Percentiles rank a stretch among this genome's conserved stretches.
Evolutionary conservation across 2,797 vertebrate species (phyloP).

Genomic region (Gymnocypris eckloni): DNA sequence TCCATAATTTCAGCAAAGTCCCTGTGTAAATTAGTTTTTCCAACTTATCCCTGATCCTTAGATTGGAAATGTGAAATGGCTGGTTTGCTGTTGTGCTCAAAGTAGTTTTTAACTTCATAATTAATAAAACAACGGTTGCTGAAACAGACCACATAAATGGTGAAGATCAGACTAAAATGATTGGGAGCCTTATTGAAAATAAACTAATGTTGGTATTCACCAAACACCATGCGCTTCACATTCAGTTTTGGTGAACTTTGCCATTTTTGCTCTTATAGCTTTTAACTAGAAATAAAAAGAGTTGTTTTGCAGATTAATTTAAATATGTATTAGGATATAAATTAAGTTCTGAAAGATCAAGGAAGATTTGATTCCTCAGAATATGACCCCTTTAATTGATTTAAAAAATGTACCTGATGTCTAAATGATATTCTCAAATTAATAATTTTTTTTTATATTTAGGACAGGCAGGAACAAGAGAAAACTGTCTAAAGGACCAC

Average conservation of each 20-base stretch:
- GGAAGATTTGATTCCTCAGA: neutral
- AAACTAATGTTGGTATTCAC: neutral
- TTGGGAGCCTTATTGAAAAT: neutral
- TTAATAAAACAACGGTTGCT: neutral
- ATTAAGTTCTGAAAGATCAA: neutral
- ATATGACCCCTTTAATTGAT: neutral
- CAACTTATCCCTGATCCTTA: neutral
- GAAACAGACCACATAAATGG: neutral
- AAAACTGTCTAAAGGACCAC: slow-evolving; percentile 25
- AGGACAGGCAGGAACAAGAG: neutral
- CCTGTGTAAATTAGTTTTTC: neutral
- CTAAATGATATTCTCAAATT: neutral
- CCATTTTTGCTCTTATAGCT: neutral
- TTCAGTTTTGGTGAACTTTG: neutral
- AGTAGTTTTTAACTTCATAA: neutral
- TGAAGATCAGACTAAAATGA: neutral
- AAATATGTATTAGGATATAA: neutral
- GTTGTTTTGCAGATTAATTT: neutral
- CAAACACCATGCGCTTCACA: neutral
- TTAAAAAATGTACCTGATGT: neutral
- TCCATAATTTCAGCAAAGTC: neutral
- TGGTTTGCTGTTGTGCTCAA: neutral
- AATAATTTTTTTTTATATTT: neutral
- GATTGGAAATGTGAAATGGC: neutral
- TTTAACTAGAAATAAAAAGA: too few species aligned